Conservation (phyloP, 2,888 invertebrate genomes). For the Nycteola revayana region DNA sequence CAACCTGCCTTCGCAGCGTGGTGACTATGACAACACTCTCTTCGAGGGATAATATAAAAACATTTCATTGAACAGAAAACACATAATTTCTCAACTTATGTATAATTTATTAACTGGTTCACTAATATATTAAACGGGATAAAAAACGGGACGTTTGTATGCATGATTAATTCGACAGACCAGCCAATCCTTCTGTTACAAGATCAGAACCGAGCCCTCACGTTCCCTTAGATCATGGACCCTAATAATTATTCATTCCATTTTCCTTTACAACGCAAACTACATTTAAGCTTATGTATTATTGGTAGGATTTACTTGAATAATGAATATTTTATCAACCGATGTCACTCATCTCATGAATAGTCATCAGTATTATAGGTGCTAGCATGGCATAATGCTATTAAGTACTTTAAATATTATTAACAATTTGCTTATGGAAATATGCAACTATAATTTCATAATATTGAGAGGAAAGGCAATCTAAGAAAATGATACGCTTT, state of each 20-base stretch:
- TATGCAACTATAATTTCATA: no score
- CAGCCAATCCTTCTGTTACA: conserved; percentile 11
- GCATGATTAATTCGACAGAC: conserved; percentile 13
- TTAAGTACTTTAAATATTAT: no score
- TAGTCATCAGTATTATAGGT: conserved; percentile 40
- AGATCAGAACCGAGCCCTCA: conserved; percentile 6
- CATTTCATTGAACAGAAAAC: no score
- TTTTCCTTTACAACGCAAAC: conserved; percentile 39
- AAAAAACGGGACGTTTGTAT: not conserved
- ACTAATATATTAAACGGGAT: not conserved
- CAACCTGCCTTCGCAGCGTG: no score
- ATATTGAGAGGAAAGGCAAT: no score
- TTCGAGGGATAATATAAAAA: no score
- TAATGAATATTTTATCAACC: conserved; percentile 56
- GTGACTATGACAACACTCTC: no score
- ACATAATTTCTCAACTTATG: no score
- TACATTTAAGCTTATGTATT: conserved; percentile 45
- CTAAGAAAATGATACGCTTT: no score
- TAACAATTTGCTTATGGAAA: no score
- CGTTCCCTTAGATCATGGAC: conserved; percentile 21
- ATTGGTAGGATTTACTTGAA: conserved; percentile 47
- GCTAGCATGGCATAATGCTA: no score
- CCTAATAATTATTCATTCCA: conserved; percentile 36
- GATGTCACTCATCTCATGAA: conserved; percentile 53
- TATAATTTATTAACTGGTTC: no score